phyloP scores from a whole-genome alignment of 2,888 invertebrate genomes.

The Acanthosepion esculentum region DNA sequence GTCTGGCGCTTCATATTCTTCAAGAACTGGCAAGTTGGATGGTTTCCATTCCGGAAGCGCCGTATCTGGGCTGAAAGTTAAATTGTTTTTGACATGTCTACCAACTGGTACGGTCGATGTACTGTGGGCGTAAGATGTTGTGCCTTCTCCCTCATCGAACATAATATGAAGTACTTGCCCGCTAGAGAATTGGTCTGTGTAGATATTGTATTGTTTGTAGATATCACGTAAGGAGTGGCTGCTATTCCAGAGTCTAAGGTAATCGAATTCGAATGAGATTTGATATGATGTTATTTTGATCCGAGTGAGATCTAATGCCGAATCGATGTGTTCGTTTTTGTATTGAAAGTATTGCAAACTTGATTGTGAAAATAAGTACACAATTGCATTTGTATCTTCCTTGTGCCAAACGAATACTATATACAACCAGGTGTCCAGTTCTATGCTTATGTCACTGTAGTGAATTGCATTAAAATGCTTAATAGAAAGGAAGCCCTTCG shows the following conservation, averaged over 20 bases:
- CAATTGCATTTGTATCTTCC: neutral
- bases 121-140: conserved; percentile 47
- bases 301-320: neutral
- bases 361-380: conserved; percentile 48
- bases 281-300: neutral
- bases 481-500: neutral
- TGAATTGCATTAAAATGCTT: neutral
- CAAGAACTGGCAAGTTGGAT: conserved; percentile 51
- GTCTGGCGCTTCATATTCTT: conserved; percentile 40
- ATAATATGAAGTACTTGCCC: neutral
- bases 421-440: conserved; percentile 51
- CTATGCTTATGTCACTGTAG: neutral
- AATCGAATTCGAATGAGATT: conserved; percentile 55
- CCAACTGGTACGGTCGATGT: neutral
- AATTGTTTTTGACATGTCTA: neutral
- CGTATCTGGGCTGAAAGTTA: neutral
- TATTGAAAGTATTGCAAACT: conserved; percentile 37
- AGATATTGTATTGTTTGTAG: conserved; percentile 48
- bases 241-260: conserved; percentile 57
- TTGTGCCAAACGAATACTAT: conserved; percentile 49
- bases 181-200: neutral
- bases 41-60: conserved; percentile 48
- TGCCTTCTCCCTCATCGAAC: conserved; percentile 53
- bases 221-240: conserved; percentile 54
- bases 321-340: neutral